phyloP scores from a whole-genome alignment of 2,113 vertebrate genomes.

The Pteropus alecto region DNA sequence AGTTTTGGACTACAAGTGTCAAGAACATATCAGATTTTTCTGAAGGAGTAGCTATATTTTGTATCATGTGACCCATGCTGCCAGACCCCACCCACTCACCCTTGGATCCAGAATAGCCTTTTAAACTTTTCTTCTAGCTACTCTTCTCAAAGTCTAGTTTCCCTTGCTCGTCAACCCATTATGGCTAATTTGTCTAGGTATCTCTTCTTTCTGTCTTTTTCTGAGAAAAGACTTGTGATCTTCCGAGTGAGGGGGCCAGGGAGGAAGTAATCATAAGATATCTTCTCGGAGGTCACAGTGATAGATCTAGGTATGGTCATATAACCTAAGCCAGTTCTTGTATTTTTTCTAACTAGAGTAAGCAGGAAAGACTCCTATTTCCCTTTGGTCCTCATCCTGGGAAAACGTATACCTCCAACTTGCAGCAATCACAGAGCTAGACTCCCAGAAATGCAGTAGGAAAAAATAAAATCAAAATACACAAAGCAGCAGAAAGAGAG shows the following conservation, averaged over 20 bases:
- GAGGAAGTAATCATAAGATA: background rate
- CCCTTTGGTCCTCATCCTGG: background rate
- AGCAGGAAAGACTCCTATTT: background rate
- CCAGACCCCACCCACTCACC: background rate
- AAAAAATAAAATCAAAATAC: background rate
- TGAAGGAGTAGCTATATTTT: background rate
- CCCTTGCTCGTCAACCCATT: background rate
- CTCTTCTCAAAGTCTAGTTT: background rate
- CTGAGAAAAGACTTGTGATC: background rate
- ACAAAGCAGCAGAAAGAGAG: background rate
- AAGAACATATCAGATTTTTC: background rate
- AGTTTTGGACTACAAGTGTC: background rate
- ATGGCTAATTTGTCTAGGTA: background rate
- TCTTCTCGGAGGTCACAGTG: background rate
- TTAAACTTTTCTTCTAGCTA: background rate
- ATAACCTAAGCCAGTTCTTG: background rate
- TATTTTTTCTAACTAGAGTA: conserved; percentile 3
- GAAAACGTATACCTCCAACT: background rate
- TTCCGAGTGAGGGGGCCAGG: background rate
- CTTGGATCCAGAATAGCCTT: background rate
- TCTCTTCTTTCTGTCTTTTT: background rate
- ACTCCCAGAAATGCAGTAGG: background rate
- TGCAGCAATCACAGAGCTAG: background rate
- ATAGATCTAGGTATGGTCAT: background rate
- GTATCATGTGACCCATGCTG: background rate